A percentile compares a stretch with the other conserved stretches of the same genome.
These are phyloP conservation scores for Formica aserva DNA, from an alignment of 2,888 invertebrate species.

Conservation along the genomic window DNA sequence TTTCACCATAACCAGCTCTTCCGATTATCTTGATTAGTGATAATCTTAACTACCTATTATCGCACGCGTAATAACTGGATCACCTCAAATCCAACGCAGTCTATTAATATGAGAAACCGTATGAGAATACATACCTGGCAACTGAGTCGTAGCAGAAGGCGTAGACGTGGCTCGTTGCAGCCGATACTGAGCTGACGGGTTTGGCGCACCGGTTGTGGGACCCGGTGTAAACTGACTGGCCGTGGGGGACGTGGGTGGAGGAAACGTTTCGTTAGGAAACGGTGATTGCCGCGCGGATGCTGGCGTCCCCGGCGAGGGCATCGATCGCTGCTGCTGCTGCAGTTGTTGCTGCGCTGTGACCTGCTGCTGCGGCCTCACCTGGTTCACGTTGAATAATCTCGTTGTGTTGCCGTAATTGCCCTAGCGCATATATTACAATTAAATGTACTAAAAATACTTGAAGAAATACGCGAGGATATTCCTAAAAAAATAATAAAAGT, in stretches of 20 bases:
- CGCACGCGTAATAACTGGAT: neutral
- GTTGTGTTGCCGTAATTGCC: slow-evolving; percentile 84
- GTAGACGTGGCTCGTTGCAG: slow-evolving; percentile 88
- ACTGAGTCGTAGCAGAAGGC: slow-evolving; percentile 87
- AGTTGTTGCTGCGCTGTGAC: slow-evolving; percentile 83
- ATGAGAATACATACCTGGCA: slow-evolving; percentile 86
- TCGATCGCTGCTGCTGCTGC: slow-evolving; percentile 90
- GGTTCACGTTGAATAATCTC: slow-evolving; percentile 85
- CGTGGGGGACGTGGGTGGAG: slow-evolving; percentile 87
- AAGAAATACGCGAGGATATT: slow-evolving; percentile 13
- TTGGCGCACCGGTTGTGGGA: slow-evolving; percentile 83
- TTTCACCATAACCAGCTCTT: neutral
- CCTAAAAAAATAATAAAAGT: neutral
- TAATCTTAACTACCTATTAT: slow-evolving; percentile 7
- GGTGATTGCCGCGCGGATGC: slow-evolving; percentile 87
- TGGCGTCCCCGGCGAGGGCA: slow-evolving; percentile 88
- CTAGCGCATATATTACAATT: slow-evolving; percentile 66
- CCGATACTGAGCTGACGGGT: slow-evolving; percentile 86
- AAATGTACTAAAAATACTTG: slow-evolving; percentile 47
- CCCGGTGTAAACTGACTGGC: slow-evolving; percentile 85
- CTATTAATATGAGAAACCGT: neutral
- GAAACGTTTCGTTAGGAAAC: slow-evolving; percentile 87
- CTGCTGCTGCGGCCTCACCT: slow-evolving; percentile 86
- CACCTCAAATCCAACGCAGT: neutral
- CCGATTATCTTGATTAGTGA: neutral